Evolutionary conservation across 2,888 invertebrate species (phyloP), one percentile per base, ranked within the genome.

Genomic region (Watsonalla binaria): DNA sequence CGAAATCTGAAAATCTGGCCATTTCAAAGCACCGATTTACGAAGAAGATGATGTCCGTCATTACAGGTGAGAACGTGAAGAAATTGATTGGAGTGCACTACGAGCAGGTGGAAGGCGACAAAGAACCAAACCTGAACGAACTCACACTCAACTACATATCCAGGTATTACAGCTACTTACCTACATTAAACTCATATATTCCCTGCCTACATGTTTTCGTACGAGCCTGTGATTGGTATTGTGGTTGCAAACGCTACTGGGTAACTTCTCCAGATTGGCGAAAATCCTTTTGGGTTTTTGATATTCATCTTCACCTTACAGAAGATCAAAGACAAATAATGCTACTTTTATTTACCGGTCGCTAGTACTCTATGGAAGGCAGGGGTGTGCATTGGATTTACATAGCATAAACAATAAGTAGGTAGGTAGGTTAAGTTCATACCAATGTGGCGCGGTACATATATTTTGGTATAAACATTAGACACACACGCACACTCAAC

Each of bases 41-140:
- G 15, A 46, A 0, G 0, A 11, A 14, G 14, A 6, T 46, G 46
- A 14, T 6, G 6, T 9, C 0, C 35, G 9, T 9, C 51, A 11
- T 45, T 54, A 11, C 63, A 83, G 82, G 84, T 65, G 54, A 66
- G 0, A 61, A 73, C 9, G 78, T 82, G 5, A 82, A 84, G 63
- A 76, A 71, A 42, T 47, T 81, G 9, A 47, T 81, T 0, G 82
- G 82, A 0, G 71, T 82, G 5, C 61, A 77, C 0, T 84, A 82
- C 57, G 76, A 80, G 11, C 79, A 80, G 54, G 51, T 77, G 5
- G 63, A 72, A 0, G 74, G 74, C 0, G 68, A 66, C 7, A 62
- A 54, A 2, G 82, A 80, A 34, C 82, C 82, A 0, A 70, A 82
- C 34, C 60, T 83, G 0, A 67, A 74, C 39, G 49, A 65, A 5